A percentile compares a stretch with the other conserved stretches of the same genome.
These are phyloP conservation scores for Pammene fasciana DNA, from an alignment of 2,888 invertebrate species.

Conservation along the genomic window DNA sequence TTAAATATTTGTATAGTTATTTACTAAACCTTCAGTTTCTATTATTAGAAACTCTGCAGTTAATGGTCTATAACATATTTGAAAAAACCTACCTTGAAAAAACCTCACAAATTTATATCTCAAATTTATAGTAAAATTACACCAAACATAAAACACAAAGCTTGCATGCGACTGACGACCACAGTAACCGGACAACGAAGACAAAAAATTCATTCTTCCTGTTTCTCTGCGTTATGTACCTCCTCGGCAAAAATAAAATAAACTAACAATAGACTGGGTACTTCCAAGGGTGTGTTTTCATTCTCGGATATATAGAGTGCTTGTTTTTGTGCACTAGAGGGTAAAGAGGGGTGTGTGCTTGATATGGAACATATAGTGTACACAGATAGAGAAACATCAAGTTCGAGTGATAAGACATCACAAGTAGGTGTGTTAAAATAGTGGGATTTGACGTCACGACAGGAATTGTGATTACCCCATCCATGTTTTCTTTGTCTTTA, in stretches of 20 bases:
- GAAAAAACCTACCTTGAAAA: neutral
- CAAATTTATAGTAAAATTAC: slow-evolving; percentile 45
- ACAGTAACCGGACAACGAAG: slow-evolving; percentile 29
- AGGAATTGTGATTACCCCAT: slow-evolving; percentile 67
- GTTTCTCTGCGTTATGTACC: neutral
- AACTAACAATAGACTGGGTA: neutral
- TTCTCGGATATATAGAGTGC: slow-evolving; percentile 40
- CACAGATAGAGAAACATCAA: slow-evolving; percentile 35
- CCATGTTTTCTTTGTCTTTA: slow-evolving; percentile 56
- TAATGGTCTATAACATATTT: neutral
- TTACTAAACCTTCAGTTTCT: neutral
- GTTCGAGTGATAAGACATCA: slow-evolving; percentile 21
- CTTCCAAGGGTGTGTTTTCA: slow-evolving; percentile 29
- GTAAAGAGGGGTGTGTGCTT: slow-evolving; percentile 49
- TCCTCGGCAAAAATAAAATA: neutral
- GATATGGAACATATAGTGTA: slow-evolving; percentile 46
- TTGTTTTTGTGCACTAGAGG: slow-evolving; percentile 37
- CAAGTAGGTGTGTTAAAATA: slow-evolving; percentile 45
- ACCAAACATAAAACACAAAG: slow-evolving; percentile 57
- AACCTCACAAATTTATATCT: slow-evolving; percentile 25
- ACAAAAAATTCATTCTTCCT: neutral
- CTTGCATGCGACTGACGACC: slow-evolving; percentile 70
- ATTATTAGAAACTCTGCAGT: neutral
- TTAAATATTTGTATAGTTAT: neutral
- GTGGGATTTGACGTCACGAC: slow-evolving; percentile 56